Conservation (phyloP, 2,888 invertebrate species). For the Bruchidius siliquastri region DNA sequence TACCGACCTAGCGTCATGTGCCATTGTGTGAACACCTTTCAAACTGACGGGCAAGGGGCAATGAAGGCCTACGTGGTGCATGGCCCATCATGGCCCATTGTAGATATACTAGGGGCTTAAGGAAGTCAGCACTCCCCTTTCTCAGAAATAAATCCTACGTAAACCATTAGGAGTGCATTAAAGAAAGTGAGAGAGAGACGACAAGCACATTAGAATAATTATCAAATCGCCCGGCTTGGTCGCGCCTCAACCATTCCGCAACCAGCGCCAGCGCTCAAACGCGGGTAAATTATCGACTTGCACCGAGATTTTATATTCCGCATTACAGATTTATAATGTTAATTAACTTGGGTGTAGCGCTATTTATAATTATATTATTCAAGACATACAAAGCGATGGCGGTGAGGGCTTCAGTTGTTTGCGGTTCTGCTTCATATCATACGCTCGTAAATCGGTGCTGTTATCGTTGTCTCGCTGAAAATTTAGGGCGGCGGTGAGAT, state of each 20-base stretch:
- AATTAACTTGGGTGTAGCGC: conserved; percentile 30
- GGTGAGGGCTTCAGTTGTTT: background rate
- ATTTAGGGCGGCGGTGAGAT: background rate
- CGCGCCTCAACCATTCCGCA: background rate
- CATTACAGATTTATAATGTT: conserved; percentile 21
- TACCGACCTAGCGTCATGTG: too few relatives aligned
- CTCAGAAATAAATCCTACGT: background rate
- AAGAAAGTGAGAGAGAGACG: background rate
- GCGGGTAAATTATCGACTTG: background rate
- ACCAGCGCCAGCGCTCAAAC: background rate
- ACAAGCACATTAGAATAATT: background rate
- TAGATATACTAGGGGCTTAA: too few relatives aligned
- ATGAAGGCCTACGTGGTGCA: too few relatives aligned
- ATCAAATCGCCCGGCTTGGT: background rate
- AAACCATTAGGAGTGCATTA: background rate
- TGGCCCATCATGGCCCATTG: too few relatives aligned
- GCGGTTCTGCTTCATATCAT: background rate
- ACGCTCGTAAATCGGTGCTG: background rate
- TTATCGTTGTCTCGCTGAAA: background rate
- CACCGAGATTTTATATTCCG: conserved; percentile 7
- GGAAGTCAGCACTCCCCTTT: too few relatives aligned
- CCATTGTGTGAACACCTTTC: too few relatives aligned
- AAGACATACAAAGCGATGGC: conserved; percentile 18
- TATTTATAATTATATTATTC: conserved; percentile 26
- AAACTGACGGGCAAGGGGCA: too few relatives aligned